A percentile compares a stretch with the other conserved stretches of the same genome.
phyloP scores from a whole-genome alignment of 1,140 invertebrate genomes.

The Brachionus rotundiformis region DNA sequence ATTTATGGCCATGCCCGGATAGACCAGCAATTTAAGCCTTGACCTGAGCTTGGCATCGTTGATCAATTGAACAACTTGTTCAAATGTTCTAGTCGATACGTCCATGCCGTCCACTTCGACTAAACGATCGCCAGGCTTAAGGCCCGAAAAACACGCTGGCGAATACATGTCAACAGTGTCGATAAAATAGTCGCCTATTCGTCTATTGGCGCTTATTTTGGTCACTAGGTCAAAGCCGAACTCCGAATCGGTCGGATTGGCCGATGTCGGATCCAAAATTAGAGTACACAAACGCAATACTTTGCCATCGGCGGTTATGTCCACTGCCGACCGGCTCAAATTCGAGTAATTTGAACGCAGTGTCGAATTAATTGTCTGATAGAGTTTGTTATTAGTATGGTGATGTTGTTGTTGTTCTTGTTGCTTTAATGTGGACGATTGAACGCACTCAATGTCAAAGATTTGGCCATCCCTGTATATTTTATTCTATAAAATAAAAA shows the following conservation, averaged over 20 bases:
- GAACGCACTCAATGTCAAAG: neutral
- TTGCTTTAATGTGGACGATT: neutral
- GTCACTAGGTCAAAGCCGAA: conserved; percentile 50
- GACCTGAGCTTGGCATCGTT: conserved; percentile 26
- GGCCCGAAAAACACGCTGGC: neutral
- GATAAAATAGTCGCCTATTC: conserved; percentile 32
- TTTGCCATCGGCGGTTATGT: conserved; percentile 48
- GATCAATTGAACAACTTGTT: conserved; percentile 45
- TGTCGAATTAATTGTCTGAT: conserved; percentile 15
- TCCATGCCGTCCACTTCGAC: conserved; percentile 41
- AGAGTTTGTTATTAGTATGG: neutral
- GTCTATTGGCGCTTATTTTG: neutral
- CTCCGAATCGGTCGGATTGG: conserved; percentile 38
- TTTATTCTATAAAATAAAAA: neutral
- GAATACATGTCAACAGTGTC: conserved; percentile 46
- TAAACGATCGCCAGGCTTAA: conserved; percentile 24
- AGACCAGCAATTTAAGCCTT: conserved; percentile 35
- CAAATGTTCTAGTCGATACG: conserved; percentile 13
- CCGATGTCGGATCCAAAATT: conserved; percentile 21
- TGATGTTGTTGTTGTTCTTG: neutral
- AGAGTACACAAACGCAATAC: conserved; percentile 22
- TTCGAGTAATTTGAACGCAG: conserved; percentile 15
- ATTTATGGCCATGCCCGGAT: conserved; percentile 29
- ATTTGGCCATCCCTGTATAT: conserved; percentile 17
- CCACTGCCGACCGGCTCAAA: conserved; percentile 40